Evolutionary conservation across 1,140 invertebrate genomes (phyloP), one percentile per base, ranked within the genome.

Genomic region (Elymnias hypermnestra): DNA sequence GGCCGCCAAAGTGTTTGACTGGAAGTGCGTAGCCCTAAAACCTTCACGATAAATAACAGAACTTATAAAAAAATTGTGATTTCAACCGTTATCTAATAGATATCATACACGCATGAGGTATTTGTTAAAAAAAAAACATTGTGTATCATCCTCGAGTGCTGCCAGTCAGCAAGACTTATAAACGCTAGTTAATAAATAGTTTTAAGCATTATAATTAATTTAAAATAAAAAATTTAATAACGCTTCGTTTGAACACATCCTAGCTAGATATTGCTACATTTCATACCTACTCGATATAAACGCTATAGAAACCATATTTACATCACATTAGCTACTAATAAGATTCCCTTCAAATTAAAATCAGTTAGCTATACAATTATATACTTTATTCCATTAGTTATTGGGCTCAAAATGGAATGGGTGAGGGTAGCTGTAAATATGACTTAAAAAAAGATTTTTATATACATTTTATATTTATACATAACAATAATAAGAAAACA

Each of bases 181-280:
- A 55, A 54, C 43, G 53, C 59, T 77, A 72, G 47, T 12, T 12
- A 29, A 29, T 29, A 12, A 77, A 71, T 64, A 73, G 75, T 63
- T n/a, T 54, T 61, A 81, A 73, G 63, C 59, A 54, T 67, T n/a
- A 57, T 65, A 57, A 53, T 67, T 55, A 67, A 61, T 65, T 67
- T 63, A 72, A 72, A 67, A 73, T 62, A 67, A 73, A 65, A 70
- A 62, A 62, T 57, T 17, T 17, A 19, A 19, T 15, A 8, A 53
- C 63, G 58, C 67, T 54, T 57, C 59, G 53, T 74, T 64, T 77
- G 77, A 79, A 82, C 76, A 77, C 76, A 72, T 77, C 71, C 76
- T 82, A 84, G 68, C 72, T 82, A 84, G 23, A 65, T 75, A 72
- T 72, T 72, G 66, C 77, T 82, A 79, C 65, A 54, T 66, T 65